phyloP scores from a whole-genome alignment of 2,888 invertebrate genomes.

The Conchocele bisecta region DNA sequence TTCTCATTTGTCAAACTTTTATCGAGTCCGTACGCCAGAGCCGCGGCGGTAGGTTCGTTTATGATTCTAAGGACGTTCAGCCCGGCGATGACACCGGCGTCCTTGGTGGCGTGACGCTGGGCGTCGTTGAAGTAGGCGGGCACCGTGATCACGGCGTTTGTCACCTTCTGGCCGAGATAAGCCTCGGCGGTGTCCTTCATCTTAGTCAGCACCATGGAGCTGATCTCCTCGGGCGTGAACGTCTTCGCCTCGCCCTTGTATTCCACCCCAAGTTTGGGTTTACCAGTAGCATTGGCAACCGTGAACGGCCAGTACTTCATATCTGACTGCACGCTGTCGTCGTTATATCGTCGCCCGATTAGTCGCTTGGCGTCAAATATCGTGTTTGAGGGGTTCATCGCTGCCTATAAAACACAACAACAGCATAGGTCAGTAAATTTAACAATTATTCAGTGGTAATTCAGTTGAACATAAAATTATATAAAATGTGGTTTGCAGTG shows the following conservation, averaged over 20 bases:
- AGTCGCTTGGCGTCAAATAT: conserved; percentile 83
- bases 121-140: conserved; percentile 82
- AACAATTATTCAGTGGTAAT: too few species aligned
- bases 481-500: too few species aligned
- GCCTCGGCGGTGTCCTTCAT: conserved; percentile 88
- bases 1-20: conserved; percentile 84
- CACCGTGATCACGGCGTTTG: conserved; percentile 80
- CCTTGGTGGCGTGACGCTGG: conserved; percentile 86
- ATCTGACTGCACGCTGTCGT: conserved; percentile 71
- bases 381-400: conserved; percentile 89
- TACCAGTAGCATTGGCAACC: conserved; percentile 64
- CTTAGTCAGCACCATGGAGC: conserved; percentile 94
- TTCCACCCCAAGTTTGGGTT: conserved; percentile 77
- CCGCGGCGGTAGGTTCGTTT: conserved; percentile 84
- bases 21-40: conserved; percentile 86
- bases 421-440: too few species aligned
- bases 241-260: conserved; percentile 91
- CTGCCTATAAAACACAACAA: conserved; percentile 80
- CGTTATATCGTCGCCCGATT: conserved; percentile 74
- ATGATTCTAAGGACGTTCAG: conserved; percentile 85
- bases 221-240: conserved; percentile 94
- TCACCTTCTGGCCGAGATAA: conserved; percentile 85
- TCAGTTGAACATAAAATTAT: too few species aligned
- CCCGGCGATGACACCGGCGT: conserved; percentile 83
- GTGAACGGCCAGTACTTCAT: conserved; percentile 78